Conservation (phyloP, 2,113 vertebrate genomes). For the Lampris megalopsis region DNA sequence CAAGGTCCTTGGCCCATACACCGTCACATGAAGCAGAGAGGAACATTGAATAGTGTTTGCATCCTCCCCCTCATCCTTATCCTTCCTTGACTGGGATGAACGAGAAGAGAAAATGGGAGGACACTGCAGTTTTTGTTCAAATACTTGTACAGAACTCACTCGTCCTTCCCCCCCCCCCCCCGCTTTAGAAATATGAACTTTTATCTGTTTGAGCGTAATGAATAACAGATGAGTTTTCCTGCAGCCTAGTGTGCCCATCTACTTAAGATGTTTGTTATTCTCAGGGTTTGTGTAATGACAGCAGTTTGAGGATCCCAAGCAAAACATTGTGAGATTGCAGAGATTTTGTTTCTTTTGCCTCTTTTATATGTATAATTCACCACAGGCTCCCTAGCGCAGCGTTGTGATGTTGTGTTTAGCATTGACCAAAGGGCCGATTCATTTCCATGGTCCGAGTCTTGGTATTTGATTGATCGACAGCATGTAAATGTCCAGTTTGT, state of each 20-base stretch:
- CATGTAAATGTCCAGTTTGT: not conserved
- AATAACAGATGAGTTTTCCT: conserved; percentile 17
- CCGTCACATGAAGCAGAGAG: not conserved
- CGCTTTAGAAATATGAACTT: not conserved
- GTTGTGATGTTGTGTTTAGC: conserved; percentile 1
- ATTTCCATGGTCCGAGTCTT: not conserved
- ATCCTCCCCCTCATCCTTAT: not conserved
- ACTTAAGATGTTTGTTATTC: conserved; percentile 9
- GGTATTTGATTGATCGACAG: not conserved
- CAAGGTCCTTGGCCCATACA: not conserved
- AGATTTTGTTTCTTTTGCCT: conserved; percentile 25
- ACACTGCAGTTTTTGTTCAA: conserved; percentile 5
- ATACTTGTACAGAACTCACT: conserved; percentile 17
- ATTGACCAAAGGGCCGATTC: not conserved
- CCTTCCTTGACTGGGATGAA: not conserved
- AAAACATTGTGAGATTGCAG: conserved; percentile 1
- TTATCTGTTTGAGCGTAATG: not conserved
- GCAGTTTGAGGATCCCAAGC: conserved; percentile 15
- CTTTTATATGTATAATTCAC: conserved; percentile 6
- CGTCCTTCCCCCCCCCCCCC: conserved; percentile 10
- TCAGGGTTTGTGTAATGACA: conserved; percentile 16
- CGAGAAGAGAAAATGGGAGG: not conserved
- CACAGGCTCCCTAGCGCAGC: not conserved
- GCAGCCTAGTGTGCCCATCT: not conserved
- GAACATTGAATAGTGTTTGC: conserved; percentile 5